Conservation (phyloP, 37 sponge, comb jelly and placozoan genomes). For the Petrosia ficiformis region DNA sequence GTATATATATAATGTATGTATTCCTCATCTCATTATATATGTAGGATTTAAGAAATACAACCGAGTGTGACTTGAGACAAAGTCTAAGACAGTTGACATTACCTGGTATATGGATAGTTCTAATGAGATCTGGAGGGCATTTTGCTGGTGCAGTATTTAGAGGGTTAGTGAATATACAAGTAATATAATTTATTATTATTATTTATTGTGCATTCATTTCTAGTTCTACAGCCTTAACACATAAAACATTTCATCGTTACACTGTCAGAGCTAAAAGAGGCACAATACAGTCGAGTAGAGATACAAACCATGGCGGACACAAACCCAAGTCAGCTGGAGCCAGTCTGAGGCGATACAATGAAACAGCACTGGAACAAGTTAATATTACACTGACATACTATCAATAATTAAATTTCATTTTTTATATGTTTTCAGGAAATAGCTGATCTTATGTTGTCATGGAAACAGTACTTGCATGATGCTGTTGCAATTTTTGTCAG, state of each 20-base stretch:
- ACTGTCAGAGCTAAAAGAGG: conserved; percentile 95
- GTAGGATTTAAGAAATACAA: not conserved
- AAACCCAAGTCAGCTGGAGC: conserved; percentile 82
- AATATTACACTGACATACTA: not conserved
- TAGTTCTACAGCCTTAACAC: conserved; percentile 49
- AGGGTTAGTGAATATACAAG: conserved; percentile 35
- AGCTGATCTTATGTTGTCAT: conserved; percentile 55
- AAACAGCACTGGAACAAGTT: conserved; percentile 64
- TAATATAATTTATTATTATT: not conserved
- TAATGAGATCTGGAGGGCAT: conserved; percentile 87
- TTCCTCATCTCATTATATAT: not conserved
- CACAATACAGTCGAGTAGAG: conserved; percentile 81
- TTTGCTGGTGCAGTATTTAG: conserved; percentile 95
- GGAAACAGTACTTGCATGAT: conserved; percentile 40
- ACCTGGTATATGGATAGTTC: conserved; percentile 50
- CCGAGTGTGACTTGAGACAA: not conserved
- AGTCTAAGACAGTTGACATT: not conserved
- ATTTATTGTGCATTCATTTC: not conserved
- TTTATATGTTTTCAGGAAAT: conserved; percentile 53
- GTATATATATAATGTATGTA: too few relatives aligned
- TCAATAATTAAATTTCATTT: too few relatives aligned
- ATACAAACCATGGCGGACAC: conserved; percentile 74
- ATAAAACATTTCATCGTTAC: conserved; percentile 98
- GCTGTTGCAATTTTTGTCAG: conserved; percentile 67
- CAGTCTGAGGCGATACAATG: conserved; percentile 68